phyloP scores from a whole-genome alignment of 2,888 invertebrate species.

The Yponomeuta evonymella region DNA sequence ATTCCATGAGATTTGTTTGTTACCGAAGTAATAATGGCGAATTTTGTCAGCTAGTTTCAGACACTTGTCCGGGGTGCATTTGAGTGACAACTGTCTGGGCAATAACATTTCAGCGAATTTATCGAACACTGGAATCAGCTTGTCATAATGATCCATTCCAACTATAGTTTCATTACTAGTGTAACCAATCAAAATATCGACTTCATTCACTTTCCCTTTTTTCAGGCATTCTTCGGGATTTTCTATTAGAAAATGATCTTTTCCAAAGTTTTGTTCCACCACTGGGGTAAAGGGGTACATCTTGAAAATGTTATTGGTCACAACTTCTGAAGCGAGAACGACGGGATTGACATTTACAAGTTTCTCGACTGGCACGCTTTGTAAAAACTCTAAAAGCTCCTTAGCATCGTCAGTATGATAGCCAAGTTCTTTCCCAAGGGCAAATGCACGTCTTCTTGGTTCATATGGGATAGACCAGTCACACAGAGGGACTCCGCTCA shows the following conservation, averaged over 20 bases:
- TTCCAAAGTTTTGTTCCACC: slow-evolving; percentile 33
- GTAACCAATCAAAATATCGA: slow-evolving; percentile 81
- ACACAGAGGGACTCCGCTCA: slow-evolving; percentile 27
- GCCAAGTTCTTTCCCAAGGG: slow-evolving; percentile 31
- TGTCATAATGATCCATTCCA: slow-evolving; percentile 3
- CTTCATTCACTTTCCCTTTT: slow-evolving; percentile 50
- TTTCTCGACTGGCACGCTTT: slow-evolving; percentile 29
- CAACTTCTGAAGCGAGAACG: slow-evolving; percentile 20
- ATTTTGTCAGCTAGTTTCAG: slow-evolving; percentile 29
- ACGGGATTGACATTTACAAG: slow-evolving; percentile 25
- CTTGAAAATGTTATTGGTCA: slow-evolving; percentile 20
- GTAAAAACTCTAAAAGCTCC: slow-evolving; percentile 33
- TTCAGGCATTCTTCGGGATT: slow-evolving; percentile 24
- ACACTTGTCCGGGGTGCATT: slow-evolving; percentile 24
- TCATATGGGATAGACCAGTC: slow-evolving; percentile 32
- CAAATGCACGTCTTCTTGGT: slow-evolving; percentile 30
- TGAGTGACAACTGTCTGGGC: slow-evolving; percentile 24
- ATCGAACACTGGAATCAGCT: slow-evolving; percentile 24
- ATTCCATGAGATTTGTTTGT: slow-evolving; percentile 24
- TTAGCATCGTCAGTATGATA: slow-evolving; percentile 29
- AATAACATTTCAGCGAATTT: slow-evolving; percentile 29
- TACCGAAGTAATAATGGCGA: slow-evolving; percentile 29
- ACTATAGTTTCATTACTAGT: slow-evolving; percentile 78
- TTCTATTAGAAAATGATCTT: slow-evolving; percentile 30
- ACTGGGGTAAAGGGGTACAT: slow-evolving; percentile 30